Evolutionary conservation across 1,140 invertebrate genomes (phyloP), one percentile per base, ranked within the genome.

Genomic region (Drosophila murphyi): DNA sequence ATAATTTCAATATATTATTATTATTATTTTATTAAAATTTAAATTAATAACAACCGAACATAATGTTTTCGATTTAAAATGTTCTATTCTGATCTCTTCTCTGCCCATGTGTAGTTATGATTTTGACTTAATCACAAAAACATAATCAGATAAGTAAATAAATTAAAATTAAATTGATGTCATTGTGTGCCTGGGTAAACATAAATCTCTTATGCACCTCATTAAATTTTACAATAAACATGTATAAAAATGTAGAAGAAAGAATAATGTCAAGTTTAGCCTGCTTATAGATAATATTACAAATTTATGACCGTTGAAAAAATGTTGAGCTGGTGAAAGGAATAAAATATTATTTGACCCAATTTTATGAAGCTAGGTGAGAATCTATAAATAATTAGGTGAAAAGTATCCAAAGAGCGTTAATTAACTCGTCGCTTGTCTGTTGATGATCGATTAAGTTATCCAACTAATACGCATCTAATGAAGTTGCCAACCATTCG

Each of bases 381-480:
- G 4, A 55, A 55, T 10, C 32, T 5, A 28, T 41, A 32, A 47
- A 69, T 62, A 55, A 61, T 60, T 8, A 12, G 60, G 47, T 60
- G n/a, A 29, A 34, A 50, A 37, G 51, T 55, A 20, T 50, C 41
- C 32, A 3, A 50, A 72, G 35, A 61, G 39, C 12, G 32, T 64
- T 61, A 79, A 83, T 72, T 80, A 83, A 83, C 67, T 67, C 39
- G 1, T 31, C 57, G 50, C 6, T 7, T 28, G 48, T 47, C 51
- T 35, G 51, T 10, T 45, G 37, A 64, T 70, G 50, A 73, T 80
- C 77, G 64, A 85, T 78, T 62, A 68, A 85, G 65, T 56, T 80
- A 67, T 74, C 51, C 64, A 70, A 76, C 73, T 77, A 85, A 85
- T 72, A 54, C 61, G 71, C 73, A 67, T 60, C 74, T 77, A 85